Base-by-base conservation (phyloP, 2,113 vertebrate species). In the Phyllopteryx taeniolatus region DNA sequence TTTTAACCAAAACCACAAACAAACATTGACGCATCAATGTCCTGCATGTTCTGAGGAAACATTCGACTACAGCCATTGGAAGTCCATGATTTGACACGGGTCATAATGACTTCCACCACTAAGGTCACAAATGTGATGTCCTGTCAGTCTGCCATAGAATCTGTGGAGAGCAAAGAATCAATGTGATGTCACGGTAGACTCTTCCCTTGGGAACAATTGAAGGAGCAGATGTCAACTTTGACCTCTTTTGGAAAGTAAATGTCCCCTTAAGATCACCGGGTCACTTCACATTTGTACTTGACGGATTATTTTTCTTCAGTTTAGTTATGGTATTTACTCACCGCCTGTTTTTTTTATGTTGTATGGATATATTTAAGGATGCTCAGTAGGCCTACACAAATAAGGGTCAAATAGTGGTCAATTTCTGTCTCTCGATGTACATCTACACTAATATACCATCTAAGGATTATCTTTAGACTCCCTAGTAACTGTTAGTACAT, bases 201-300 rank as follows among this genome's bases (percentile, higher is more conserved):
- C 68, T 54, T 77, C 78, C 78, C 71, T 19, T 5, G 79, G 68
- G 82, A 74, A 39, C 42, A 8, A 11, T 19, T 61, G 72, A 87
- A 68, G 74, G 62, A 77, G 69, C 53, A 69, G 66, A 56, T 44
- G 65, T 81, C 78, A 78, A 74, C 76, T 76, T 60, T 87, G 81
- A 88, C 77, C 88, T 74, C 11, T 27, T 70, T 59, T 66, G 68
- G 78, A 88, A 76, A 65, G 69, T 60, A 82, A 78, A 73, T 66
- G 47, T 67, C 22, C 54, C 39, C 68, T 42, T 39, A 14, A 39
- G 77, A 74, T 74, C 67, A 81, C 39, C 1, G 53, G 81, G 67
- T 80, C 71, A 74, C 12, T 42, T 51, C 60, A 70, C 61, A 81
- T 75, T 49, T 69, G 74, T 71, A 72, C 65, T 60, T 72, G 69